Evolutionary conservation across 2,113 vertebrate genomes (phyloP), one percentile per base, ranked within the genome.

Genomic region (Bubalus kerabau): DNA sequence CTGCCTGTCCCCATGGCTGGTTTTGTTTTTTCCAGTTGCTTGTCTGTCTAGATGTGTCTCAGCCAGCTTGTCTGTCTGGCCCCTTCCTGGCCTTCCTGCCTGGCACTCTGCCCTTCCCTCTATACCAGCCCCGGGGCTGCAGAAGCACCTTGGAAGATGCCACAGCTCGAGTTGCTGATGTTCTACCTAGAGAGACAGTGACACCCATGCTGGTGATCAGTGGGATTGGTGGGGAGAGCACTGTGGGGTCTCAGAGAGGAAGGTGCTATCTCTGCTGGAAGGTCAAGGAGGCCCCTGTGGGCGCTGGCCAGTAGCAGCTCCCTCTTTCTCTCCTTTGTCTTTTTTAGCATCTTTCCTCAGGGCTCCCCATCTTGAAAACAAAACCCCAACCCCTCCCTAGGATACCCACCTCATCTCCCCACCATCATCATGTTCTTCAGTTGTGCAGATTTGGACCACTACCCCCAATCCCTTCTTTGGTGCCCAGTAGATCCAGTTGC

Each of bases 121-220:
- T 19, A 1, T 15, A 10, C 32, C n/a, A 64, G 40, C 19, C 40
- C 23, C 0, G 0, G 46, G 50, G 60, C 74, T 50, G 85, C 57
- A 83, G 50, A 82, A 59, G 32, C 7, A 2, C 7, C 40, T 2
- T 3, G 26, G 48, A 48, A 30, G 62, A 43, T 2, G 10, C 13
- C 0, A 5, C 10, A 23, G 13, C 52, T n/a, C 0, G 1, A 16
- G 14, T 40, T 1, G 0, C 23, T 30, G 26, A 0, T 2, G 7
- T 67, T 50, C 32, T 36, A 0, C 26, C 5, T 16, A 17, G 19
- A 57, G 52, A 82, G 67, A 43, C 56, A 43, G 78, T 6, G 21
- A 17, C 24, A 6, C 43, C n/a, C 2, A 2, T 23, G 36, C 4
- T 3, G 6, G 60, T 6, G 59, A n/a, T 2, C 19, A 4, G 54